Base-by-base conservation (phyloP, 2,888 invertebrate species). In the Macaria notata region DNA sequence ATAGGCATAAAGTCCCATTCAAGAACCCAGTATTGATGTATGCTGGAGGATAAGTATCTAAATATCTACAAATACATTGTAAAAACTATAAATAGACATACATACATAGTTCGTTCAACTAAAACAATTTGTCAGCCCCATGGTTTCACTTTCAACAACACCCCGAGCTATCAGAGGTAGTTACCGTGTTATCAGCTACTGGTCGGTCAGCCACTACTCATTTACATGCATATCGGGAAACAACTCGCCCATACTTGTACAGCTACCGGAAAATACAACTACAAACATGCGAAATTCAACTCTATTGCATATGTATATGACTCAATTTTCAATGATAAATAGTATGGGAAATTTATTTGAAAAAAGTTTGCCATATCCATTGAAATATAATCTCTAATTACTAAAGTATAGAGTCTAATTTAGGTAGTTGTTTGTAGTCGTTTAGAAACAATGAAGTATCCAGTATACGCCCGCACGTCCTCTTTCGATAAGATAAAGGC, bases 401-500 rank as follows among this genome's bases (percentile, higher is more conserved):
- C 0, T 3, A 7, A 0, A 0, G 0, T 0, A 58, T 73, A 79
- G 29, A 66, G 76, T 76, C 64, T 5, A 66, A 56, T 62, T 58
- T 81, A 0, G 38, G 9, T 47, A 70, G 60, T 3, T 31, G 1
- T 4, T 0, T 42, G 47, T 31, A 59, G 64, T 73, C 73, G 66
- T 81, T 80, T 77, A 71, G 73, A 71, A 76, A 84, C 85, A 86
- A 81, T 83, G 81, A 82, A 76, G 79, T 74, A 78, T 81, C 75
- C 77, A 83, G 83, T 84, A 81, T 82, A 80, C 79, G 76, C 88
- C 89, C 90, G 89, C 88, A 91, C 91, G 91, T 91, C 90, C 90
- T 90, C 88, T 88, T 86, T 91, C 86, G 90, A 91, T 91, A 87
- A 91, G 90, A 91, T 90, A 91, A 86, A 81, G 84, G 83, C 82